Evolutionary conservation across 2,797 vertebrate genomes (phyloP).

Genomic region (Pristis pectinata): DNA sequence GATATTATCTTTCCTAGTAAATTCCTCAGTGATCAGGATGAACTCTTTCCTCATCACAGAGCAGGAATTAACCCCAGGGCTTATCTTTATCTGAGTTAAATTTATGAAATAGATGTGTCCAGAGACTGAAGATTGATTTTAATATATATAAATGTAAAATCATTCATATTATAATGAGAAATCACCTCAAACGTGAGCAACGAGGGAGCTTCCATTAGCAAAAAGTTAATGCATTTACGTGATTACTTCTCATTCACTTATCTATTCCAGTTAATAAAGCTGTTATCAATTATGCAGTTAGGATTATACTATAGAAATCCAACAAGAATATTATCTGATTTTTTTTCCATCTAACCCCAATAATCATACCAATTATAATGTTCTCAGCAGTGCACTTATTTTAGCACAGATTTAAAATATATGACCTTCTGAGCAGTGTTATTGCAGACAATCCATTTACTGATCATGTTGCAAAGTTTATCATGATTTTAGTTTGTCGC

Average conservation of each 20-base stretch:
- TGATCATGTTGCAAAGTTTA: background rate
- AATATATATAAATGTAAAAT: background rate
- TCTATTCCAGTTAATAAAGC: background rate
- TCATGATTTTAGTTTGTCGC: background rate
- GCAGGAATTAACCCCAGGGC: background rate
- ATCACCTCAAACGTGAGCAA: background rate
- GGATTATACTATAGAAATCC: background rate
- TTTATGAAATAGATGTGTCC: background rate
- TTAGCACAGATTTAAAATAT: background rate
- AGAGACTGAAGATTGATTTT: background rate
- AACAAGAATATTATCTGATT: background rate
- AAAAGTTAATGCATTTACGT: background rate
- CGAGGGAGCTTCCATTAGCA: background rate
- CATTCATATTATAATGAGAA: background rate
- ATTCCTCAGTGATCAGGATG: background rate
- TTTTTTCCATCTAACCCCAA: background rate
- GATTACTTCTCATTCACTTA: background rate
- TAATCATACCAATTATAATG: background rate
- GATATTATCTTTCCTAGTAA: background rate
- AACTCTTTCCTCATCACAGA: background rate
- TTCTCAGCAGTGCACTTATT: background rate
- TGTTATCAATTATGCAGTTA: background rate
- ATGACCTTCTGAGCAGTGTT: too few relatives aligned
- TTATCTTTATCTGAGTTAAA: background rate
- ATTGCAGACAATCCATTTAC: too few relatives aligned